Conservation (phyloP, 2,797 vertebrate genomes). For the Diglossa cyanea region DNA sequence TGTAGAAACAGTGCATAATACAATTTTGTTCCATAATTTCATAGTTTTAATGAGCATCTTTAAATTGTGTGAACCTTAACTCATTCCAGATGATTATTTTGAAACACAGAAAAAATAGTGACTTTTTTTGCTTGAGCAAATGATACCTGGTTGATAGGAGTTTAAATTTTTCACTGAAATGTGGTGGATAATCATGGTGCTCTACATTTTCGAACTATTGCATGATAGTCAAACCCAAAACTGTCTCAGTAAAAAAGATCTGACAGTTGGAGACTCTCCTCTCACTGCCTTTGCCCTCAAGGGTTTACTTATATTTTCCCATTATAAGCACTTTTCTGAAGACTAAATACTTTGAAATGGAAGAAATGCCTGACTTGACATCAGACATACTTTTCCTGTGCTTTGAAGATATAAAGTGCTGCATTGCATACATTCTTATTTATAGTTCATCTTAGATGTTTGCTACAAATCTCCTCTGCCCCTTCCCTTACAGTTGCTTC, state of each 20-base stretch:
- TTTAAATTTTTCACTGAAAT: neutral
- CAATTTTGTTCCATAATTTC: neutral
- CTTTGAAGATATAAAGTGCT: slow-evolving; percentile 35
- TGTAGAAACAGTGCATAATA: neutral
- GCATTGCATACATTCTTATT: neutral
- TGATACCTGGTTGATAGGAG: neutral
- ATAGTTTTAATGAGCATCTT: neutral
- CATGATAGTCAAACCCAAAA: neutral
- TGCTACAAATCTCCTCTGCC: neutral
- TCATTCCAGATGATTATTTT: neutral
- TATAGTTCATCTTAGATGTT: slow-evolving; percentile 12
- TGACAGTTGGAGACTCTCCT: neutral
- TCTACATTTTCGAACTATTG: neutral
- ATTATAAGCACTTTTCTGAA: neutral
- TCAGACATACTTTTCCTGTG: neutral
- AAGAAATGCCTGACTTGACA: neutral
- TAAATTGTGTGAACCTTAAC: neutral
- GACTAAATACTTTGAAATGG: neutral
- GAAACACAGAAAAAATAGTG: neutral
- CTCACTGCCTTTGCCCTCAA: neutral
- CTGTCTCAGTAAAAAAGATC: neutral
- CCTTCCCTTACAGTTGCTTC: neutral
- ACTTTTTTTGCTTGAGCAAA: neutral
- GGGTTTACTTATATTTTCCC: neutral
- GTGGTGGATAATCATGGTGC: neutral